Conservation (phyloP, 2,797 vertebrate genomes). For the Pyrocephalus nanus region DNA sequence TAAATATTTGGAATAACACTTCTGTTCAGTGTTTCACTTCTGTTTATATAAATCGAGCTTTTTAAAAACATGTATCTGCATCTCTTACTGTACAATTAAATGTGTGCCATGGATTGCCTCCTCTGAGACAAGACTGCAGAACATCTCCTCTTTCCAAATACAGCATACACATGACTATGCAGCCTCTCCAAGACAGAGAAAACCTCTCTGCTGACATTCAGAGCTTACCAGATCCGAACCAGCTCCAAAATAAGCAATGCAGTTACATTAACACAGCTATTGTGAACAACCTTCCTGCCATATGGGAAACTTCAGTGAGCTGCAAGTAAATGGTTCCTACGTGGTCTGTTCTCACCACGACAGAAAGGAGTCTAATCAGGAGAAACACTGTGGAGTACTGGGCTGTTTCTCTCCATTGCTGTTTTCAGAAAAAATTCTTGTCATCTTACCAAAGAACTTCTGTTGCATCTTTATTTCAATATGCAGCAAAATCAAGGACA, state of each 20-base stretch:
- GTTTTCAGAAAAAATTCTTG: background rate
- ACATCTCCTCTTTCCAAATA: background rate
- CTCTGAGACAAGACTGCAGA: background rate
- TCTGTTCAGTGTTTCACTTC: background rate
- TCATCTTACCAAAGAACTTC: background rate
- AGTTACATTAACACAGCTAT: background rate
- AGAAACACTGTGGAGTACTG: background rate
- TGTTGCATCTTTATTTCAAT: background rate
- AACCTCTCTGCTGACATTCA: background rate
- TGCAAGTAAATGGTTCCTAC: background rate
- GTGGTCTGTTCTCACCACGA: background rate
- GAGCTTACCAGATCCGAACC: background rate
- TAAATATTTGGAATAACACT: background rate
- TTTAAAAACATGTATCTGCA: background rate
- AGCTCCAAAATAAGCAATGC: background rate
- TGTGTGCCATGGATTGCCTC: background rate
- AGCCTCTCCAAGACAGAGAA: background rate
- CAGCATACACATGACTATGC: background rate
- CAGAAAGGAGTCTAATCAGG: background rate
- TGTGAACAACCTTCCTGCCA: background rate
- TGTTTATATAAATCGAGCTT: background rate
- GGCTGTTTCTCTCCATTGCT: background rate
- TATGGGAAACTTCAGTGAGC: background rate
- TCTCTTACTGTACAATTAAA: background rate
- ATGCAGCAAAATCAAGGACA: background rate